These are phyloP conservation scores for Grapholita molesta DNA, from an alignment of 1,140 invertebrate species.

Conservation along the genomic window DNA sequence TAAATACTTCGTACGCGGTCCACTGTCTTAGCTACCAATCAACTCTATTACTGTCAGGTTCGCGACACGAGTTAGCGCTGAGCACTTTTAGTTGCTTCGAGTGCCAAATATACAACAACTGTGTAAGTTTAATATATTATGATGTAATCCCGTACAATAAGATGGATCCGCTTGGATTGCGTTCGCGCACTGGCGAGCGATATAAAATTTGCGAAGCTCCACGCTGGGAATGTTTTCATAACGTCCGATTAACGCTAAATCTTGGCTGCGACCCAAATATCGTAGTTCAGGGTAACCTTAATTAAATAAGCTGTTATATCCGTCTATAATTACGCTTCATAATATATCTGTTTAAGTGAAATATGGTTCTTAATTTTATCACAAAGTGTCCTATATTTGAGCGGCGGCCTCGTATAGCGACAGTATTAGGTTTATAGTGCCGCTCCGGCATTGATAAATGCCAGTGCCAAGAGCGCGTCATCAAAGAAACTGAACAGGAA, in stretches of 20 bases:
- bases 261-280: slow-evolving; percentile 57
- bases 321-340: not conserved
- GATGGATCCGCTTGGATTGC: slow-evolving; percentile 43
- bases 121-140: not conserved
- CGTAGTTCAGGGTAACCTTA: slow-evolving; percentile 39
- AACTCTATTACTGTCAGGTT: too few relatives aligned
- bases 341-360: slow-evolving; percentile 2
- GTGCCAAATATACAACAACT: not conserved
- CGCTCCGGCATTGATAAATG: slow-evolving; percentile 33
- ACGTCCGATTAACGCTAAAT: slow-evolving; percentile 56
- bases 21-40: too few relatives aligned
- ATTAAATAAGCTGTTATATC: slow-evolving; percentile 36
- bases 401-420: not conserved
- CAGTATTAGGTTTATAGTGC: not conserved
- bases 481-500: slow-evolving; percentile 47
- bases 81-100: not conserved
- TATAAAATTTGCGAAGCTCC: slow-evolving; percentile 56
- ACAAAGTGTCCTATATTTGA: not conserved
- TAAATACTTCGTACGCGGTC: not conserved
- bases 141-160: slow-evolving; percentile 30
- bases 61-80: too few relatives aligned
- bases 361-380: not conserved
- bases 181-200: slow-evolving; percentile 39
- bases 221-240: slow-evolving; percentile 60
- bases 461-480: slow-evolving; percentile 60